Base-by-base conservation (phyloP, 2,113 vertebrate genomes). In the Urocynchramus pylzowi region DNA sequence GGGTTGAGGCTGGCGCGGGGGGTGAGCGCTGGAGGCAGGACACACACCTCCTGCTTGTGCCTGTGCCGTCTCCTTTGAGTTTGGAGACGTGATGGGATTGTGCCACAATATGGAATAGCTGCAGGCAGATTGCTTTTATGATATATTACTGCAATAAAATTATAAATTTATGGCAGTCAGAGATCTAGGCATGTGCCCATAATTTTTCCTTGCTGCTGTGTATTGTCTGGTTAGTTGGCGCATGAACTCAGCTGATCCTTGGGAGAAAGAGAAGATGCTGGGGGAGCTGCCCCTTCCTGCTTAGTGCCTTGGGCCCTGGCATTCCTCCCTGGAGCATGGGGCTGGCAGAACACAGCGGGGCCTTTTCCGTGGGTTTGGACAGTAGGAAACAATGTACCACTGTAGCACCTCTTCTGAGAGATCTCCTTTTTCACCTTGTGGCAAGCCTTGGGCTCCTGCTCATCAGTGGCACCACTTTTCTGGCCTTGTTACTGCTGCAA, bases 281-380 rank as follows among this genome's bases (percentile, higher is more conserved):
- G n/a, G 31, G 37, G 80, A 0, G 0, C 68, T 88, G 64, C 1
- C 2, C n/a, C 11, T 71, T 93, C 28, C 80, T 83, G 83, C 50
- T 14, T 3, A 30, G 24, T 0, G 0, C 75, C 41, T 6, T 75
- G 56, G 33, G 67, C n/a, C 26, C 26, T 83, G 82, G 64, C 16
- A 1, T 69, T 78, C 37, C 16, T 23, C 60, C 60, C 56, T 33
- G 57, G 52, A 28, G 30, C 0, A 0, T 30, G 52, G 70, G 52
- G 68, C 26, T 14, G 3, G 44, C 1, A 2, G 13, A 50, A 26
- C 64, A 54, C 39, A 63, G 3, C 0, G 0, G 3, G 23, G n/a
- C 6, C 49, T 87, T 94, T 57, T 65, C 11, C 33, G 20, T 16
- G 37, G 20, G 11, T 41, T 89, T 56, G 33, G 63, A 9, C 24